Evolutionary conservation across 2,797 vertebrate species (phyloP), one percentile per base, ranked within the genome.

Genomic region (Miichthys miiuy): DNA sequence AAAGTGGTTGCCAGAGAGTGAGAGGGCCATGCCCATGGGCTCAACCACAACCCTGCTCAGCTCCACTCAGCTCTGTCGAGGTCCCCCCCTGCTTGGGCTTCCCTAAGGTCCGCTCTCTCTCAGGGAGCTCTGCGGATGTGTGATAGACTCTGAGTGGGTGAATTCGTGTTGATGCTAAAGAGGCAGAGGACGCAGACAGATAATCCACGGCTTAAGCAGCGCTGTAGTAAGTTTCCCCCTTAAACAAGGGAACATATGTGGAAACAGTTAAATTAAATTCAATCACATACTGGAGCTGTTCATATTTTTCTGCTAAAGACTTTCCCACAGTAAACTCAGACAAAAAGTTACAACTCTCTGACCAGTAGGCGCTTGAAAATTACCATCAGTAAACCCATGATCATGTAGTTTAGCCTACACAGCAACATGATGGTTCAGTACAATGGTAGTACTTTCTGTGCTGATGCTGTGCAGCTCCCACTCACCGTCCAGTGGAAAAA

Each of bases 141-240:
- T 89, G 94, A 95, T 95, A 95, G 93, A 94, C 91, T 91, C 80
- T 89, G 91, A 92, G 94, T 93, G 94, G 93, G 92, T 92, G 92
- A 92, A 89, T 91, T 91, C 75, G 66, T 92, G 91, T 92, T 83
- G 90, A 91, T 88, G 89, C 89, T 90, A 88, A 89, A 88, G 87
- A 93, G 88, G 91, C 89, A 91, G 91, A 93, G 91, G 93, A 92
- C 87, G 83, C 91, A 92, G 90, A 91, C 91, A 93, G 90, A 92
- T 94, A 93, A 94, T 93, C 93, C 93, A 83, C 0, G 70, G 93
- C 91, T 94, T 93, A 94, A 93, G 88, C 91, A 79, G 86, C 44
- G 76, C 88, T 84, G 83, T 82, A 75, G 89, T 87, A 90, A 94
- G 92, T 93, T 92, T 88, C 84, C 86, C 71, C 84, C 84, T 91